phyloP scores from a whole-genome alignment of 1,140 invertebrate genomes.

The Calycopis cecrops region DNA sequence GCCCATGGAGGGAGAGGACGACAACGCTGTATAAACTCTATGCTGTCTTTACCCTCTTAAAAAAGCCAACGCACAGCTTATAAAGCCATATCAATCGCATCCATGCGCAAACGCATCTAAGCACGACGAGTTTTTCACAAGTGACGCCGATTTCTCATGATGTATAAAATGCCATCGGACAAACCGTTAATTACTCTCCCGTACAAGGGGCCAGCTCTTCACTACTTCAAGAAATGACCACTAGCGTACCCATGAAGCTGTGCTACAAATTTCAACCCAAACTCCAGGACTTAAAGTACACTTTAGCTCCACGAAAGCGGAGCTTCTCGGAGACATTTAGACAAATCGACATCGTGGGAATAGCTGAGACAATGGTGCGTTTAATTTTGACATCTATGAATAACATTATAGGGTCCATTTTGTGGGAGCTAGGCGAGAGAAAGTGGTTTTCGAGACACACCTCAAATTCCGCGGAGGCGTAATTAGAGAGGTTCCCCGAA shows the following conservation, averaged over 20 bases:
- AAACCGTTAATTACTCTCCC: conserved; percentile 63
- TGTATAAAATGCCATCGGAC: conserved; percentile 59
- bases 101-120: conserved; percentile 36
- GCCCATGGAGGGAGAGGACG: too few species aligned
- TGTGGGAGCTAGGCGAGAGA: background rate
- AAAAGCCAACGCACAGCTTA: too few species aligned
- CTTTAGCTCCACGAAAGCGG: background rate
- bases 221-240: conserved; percentile 50
- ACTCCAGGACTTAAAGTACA: background rate
- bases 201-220: conserved; percentile 54
- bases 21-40: too few species aligned
- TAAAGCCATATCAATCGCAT: conserved; percentile 35
- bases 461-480: conserved; percentile 2
- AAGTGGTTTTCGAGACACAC: conserved; percentile 7
- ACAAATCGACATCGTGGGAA: conserved; percentile 8
- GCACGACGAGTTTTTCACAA: conserved; percentile 66
- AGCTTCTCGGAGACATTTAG: background rate
- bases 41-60: too few species aligned
- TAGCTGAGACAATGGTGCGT: background rate
- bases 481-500: background rate
- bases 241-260: conserved; percentile 32
- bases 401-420: conserved; percentile 7
- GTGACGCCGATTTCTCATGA: conserved; percentile 65
- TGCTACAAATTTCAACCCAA: conserved; percentile 28
- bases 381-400: background rate